Percentiles rank a stretch among this genome's conserved stretches.
Evolutionary conservation across 2,797 vertebrate genomes (phyloP).

Genomic region (Fistularia commersonii): DNA sequence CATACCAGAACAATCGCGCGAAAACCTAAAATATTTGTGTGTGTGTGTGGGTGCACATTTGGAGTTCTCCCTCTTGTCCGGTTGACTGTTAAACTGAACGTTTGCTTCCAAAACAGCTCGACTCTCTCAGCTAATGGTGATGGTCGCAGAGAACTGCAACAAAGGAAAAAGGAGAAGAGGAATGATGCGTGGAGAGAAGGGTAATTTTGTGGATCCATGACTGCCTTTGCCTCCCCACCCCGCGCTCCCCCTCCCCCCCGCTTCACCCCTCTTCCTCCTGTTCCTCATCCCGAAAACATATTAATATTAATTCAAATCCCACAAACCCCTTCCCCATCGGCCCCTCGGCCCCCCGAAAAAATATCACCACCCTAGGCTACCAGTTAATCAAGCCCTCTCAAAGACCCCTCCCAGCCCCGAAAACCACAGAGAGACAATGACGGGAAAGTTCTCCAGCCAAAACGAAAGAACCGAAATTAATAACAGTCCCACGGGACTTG

Average conservation of each 20-base stretch:
- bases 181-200: slow-evolving; percentile 16
- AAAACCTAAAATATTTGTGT: slow-evolving; percentile 38
- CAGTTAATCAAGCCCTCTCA: slow-evolving; percentile 77
- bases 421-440: slow-evolving; percentile 60
- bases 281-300: slow-evolving; percentile 53
- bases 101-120: slow-evolving; percentile 32
- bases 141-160: slow-evolving; percentile 4
- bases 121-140: not conserved
- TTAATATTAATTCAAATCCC: slow-evolving; percentile 70
- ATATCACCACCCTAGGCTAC: slow-evolving; percentile 71
- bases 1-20: slow-evolving; percentile 57
- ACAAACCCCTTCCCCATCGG: slow-evolving; percentile 34
- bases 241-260: slow-evolving; percentile 9
- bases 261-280: slow-evolving; percentile 28
- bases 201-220: slow-evolving; percentile 61
- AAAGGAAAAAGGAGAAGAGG: slow-evolving; percentile 5
- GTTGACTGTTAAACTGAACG: slow-evolving; percentile 66
- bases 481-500: slow-evolving; percentile 63
- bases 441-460: slow-evolving; percentile 64
- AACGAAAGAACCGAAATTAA: slow-evolving; percentile 73
- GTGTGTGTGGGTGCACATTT: slow-evolving; percentile 33
- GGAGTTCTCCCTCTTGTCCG: slow-evolving; percentile 38
- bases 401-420: slow-evolving; percentile 52
- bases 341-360: slow-evolving; percentile 31
- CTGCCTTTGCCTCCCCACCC: slow-evolving; percentile 49